Conservation (phyloP, 2,113 vertebrate genomes). For the Lepisosteus osseus region DNA sequence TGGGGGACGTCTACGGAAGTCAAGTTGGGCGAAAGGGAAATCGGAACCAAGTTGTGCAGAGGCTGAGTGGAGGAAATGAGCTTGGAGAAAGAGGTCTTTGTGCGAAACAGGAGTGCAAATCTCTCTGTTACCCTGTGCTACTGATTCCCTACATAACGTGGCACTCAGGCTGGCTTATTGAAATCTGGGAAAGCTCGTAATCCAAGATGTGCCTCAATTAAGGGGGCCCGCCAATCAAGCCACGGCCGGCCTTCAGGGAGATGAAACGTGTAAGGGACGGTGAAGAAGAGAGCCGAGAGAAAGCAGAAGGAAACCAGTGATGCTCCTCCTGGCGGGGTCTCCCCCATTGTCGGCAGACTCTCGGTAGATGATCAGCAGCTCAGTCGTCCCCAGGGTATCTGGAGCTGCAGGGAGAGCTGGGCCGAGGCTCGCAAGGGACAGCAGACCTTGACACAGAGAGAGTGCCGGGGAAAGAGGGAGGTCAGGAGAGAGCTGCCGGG, state of each 20-base stretch:
- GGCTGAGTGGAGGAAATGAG: constrained; percentile 44
- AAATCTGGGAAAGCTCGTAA: constrained; percentile 15
- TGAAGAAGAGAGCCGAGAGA: too few relatives aligned
- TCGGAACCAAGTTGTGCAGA: constrained; percentile 23
- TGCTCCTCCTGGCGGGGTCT: too few relatives aligned
- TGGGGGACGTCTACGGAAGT: constrained; percentile 6
- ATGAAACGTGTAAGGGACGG: not conserved
- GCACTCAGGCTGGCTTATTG: constrained; percentile 18
- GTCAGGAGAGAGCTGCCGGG: constrained; percentile 42
- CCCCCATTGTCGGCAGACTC: not conserved
- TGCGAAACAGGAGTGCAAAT: not conserved
- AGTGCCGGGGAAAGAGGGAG: constrained; percentile 24
- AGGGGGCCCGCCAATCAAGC: constrained; percentile 30
- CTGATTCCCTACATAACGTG: constrained; percentile 3
- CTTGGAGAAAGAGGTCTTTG: not conserved
- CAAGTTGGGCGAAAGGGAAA: constrained; percentile 39
- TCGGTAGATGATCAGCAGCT: constrained; percentile 1
- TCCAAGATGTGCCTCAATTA: constrained; percentile 50
- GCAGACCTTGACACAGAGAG: not conserved
- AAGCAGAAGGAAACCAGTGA: not conserved
- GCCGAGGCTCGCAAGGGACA: not conserved
- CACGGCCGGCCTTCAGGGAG: constrained; percentile 26
- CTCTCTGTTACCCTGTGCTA: not conserved
- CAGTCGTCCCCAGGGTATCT: not conserved
- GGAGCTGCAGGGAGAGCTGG: not conserved